These are phyloP conservation scores for Nasonia oneida DNA, from an alignment of 2,888 invertebrate genomes.

Conservation along the genomic window DNA sequence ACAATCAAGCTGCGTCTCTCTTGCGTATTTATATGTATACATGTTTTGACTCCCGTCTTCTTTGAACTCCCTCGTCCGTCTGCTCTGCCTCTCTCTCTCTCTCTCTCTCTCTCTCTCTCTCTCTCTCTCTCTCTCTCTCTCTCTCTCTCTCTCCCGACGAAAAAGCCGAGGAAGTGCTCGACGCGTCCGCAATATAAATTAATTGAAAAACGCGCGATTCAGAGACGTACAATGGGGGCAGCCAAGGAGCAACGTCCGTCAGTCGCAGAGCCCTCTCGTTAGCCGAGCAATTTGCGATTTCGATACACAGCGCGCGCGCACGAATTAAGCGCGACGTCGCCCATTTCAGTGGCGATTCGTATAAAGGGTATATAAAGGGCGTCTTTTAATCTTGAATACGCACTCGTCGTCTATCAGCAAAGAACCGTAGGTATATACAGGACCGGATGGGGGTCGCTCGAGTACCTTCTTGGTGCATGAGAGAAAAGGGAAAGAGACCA, in stretches of 20 bases:
- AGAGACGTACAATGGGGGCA: neutral
- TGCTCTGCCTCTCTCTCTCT: neutral
- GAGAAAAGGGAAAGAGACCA: conserved; percentile 29
- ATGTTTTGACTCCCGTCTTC: conserved; percentile 37
- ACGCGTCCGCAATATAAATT: conserved; percentile 9
- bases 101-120: neutral
- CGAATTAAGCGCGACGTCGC: neutral
- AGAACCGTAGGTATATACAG: neutral
- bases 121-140: neutral
- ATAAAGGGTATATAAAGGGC: neutral
- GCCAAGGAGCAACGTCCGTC: conserved; percentile 38
- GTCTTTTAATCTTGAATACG: conserved; percentile 22
- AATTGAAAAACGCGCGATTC: conserved; percentile 49
- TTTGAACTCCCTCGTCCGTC: neutral
- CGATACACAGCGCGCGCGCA: neutral
- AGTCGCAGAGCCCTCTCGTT: conserved; percentile 8
- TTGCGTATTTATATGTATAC: neutral
- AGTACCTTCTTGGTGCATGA: neutral
- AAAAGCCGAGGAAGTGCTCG: conserved; percentile 29
- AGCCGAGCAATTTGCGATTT: conserved; percentile 39
- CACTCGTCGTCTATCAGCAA: neutral
- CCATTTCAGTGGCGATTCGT: neutral
- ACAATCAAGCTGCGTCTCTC: conserved; percentile 25
- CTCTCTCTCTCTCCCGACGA: neutral
- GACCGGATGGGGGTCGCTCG: neutral